These are phyloP conservation scores for Etheostoma spectabile DNA, from an alignment of 2,113 vertebrate genomes.

Conservation along the genomic window DNA sequence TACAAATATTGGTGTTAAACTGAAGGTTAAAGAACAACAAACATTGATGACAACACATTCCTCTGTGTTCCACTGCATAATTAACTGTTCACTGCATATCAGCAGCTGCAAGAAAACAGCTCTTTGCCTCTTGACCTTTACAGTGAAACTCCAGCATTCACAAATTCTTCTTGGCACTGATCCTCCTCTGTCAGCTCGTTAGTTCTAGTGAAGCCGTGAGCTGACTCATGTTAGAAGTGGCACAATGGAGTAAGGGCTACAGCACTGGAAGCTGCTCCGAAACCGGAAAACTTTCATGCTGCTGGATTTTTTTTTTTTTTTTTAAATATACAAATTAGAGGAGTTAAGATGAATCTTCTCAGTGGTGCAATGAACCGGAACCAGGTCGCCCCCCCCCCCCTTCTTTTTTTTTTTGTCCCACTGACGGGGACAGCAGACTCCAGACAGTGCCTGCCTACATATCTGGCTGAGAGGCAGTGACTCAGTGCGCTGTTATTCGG, in stretches of 20 bases:
- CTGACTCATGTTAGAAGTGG: constrained; percentile 64
- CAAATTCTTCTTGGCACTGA: constrained; percentile 56
- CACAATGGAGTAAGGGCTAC: constrained; percentile 44
- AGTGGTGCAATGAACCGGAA: constrained; percentile 62
- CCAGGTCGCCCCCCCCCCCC: not conserved
- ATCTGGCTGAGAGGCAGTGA: constrained; percentile 71
- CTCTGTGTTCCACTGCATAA: not conserved
- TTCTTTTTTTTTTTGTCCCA: not conserved
- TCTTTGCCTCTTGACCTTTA: constrained; percentile 62
- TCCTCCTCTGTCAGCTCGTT: constrained; percentile 60
- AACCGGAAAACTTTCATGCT: constrained; percentile 67
- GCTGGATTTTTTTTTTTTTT: constrained; percentile 35
- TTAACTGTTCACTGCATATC: constrained; percentile 15
- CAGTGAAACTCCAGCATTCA: constrained; percentile 53
- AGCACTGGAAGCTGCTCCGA: constrained; percentile 56
- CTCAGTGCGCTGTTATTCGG: constrained; percentile 76
- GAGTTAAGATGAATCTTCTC: constrained; percentile 57
- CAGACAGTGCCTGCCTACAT: constrained; percentile 65
- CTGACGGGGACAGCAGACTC: constrained; percentile 46
- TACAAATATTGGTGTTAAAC: constrained; percentile 1
- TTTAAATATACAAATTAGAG: constrained; percentile 36
- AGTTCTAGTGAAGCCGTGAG: constrained; percentile 56
- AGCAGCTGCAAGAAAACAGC: constrained; percentile 15
- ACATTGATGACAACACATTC: not conserved
- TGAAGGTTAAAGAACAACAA: not conserved